Evolutionary conservation across 2,113 vertebrate species (phyloP).

Genomic region (Arenaria interpres): DNA sequence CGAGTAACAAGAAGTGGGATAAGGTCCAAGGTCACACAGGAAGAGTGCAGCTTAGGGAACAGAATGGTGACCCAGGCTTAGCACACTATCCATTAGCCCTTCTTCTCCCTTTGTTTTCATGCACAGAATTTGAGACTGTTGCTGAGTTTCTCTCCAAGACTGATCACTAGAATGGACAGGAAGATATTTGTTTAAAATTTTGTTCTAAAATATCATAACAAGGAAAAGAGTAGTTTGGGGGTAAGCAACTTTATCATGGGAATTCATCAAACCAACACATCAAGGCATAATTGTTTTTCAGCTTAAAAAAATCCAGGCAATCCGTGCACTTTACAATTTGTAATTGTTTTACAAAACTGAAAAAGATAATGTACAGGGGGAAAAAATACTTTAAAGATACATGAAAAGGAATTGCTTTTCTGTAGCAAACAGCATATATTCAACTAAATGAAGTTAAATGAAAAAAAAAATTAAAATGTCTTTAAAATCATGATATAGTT

Average conservation of each 20-base stretch:
- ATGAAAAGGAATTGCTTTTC: neutral
- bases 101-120: neutral
- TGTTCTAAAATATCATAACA: neutral
- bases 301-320: neutral
- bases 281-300: conserved; percentile 6
- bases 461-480: neutral
- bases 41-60: neutral
- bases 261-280: conserved; percentile 7
- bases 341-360: conserved; percentile 18
- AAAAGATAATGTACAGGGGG: neutral
- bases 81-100: neutral
- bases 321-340: neutral
- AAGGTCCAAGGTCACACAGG: neutral
- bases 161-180: neutral
- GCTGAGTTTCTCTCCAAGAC: neutral
- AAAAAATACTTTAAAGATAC: neutral
- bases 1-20: conserved; percentile 2
- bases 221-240: neutral
- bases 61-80: neutral
- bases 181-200: neutral
- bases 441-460: neutral
- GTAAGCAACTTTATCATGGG: neutral
- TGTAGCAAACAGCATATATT: neutral
- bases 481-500: neutral
- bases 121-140: neutral